phyloP scores from a whole-genome alignment of 2,888 invertebrate species.

The Xestoiulus laeticollis region DNA sequence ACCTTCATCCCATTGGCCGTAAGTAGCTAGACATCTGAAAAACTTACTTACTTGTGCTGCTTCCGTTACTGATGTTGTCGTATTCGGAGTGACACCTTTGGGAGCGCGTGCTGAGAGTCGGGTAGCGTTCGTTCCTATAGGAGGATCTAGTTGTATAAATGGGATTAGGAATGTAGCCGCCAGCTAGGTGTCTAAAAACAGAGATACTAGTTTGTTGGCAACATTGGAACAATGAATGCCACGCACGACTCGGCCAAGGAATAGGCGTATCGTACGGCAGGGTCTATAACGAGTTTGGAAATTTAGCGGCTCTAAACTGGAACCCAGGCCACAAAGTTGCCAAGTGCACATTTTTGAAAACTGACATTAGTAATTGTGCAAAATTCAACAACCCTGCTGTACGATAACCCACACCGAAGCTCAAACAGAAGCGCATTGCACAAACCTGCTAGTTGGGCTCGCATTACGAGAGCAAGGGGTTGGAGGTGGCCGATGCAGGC shows the following conservation, averaged over 20 bases:
- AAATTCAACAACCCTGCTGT: not conserved
- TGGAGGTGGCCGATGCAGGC: not conserved
- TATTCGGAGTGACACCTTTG: slow-evolving; percentile 60
- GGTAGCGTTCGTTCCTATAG: slow-evolving; percentile 65
- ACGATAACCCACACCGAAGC: not conserved
- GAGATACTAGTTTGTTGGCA: slow-evolving; percentile 9
- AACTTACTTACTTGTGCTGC: slow-evolving; percentile 55
- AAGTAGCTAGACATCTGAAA: slow-evolving; percentile 1
- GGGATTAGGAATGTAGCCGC: slow-evolving; percentile 63
- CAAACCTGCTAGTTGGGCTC: slow-evolving; percentile 51
- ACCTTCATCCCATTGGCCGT: not conserved
- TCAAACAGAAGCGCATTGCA: not conserved
- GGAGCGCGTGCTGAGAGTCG: slow-evolving; percentile 60
- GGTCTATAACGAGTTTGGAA: too few species aligned
- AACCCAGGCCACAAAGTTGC: too few species aligned
- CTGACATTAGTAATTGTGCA: not conserved
- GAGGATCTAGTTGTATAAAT: slow-evolving; percentile 62
- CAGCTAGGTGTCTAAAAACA: slow-evolving; percentile 36
- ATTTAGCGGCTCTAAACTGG: too few species aligned
- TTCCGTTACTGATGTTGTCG: slow-evolving; percentile 60
- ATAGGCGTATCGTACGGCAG: not conserved
- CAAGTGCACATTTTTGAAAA: too few species aligned
- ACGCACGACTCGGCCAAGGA: not conserved
- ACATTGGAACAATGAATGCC: slow-evolving; percentile 1
- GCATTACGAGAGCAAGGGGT: slow-evolving; percentile 41